Base-by-base conservation (phyloP, 2,888 invertebrate species). In the Aporophyla lueneburgensis region DNA sequence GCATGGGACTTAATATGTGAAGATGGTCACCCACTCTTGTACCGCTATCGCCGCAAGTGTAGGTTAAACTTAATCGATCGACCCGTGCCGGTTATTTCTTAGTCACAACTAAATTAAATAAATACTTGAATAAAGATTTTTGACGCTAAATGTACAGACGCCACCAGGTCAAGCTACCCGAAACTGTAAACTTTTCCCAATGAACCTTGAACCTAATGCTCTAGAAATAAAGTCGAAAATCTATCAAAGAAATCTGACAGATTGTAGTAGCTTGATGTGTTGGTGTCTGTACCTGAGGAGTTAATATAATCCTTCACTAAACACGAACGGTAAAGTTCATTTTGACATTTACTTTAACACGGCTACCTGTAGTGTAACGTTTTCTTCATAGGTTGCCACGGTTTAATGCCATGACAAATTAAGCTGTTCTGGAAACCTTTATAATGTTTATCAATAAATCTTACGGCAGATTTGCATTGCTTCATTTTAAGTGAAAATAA, bases 311-410 rank as follows among this genome's bases (percentile, higher is more conserved):
- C 84, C 83, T 81, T 85, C 75, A 75, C 65, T 72, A 76, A 80
- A 85, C 81, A 75, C 69, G 78, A 82, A 78, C 63, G 69, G 65
- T 82, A 82, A 88, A 86, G 87, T 89, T 88, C 85, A 81, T 84
- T 86, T 84, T 85, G 89, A 80, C 87, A 86, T 89, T 89, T 87
- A 88, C 80, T 58, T 82, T 46, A 78, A 83, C 78, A 84, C 59
- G 53, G 80, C 80, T 85, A 82, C 85, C 72, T 81, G 75, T 66
- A 76, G 33, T 74, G 78, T 78, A 76, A 80, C 63, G 62, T 85
- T 78, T 86, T 68, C 65, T 63, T 73, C 77, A 80, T 72, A 76
- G 71, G 72, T 78, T 74, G 74, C 46, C 67, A 46, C 65, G 70
- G 63, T 67, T 74, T 74, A 83, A 84, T 83, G 85, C 70, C 84